Evolutionary conservation across 37 sponge, comb jelly and placozoan species (phyloP).

Genomic region (Agelas oroides): DNA sequence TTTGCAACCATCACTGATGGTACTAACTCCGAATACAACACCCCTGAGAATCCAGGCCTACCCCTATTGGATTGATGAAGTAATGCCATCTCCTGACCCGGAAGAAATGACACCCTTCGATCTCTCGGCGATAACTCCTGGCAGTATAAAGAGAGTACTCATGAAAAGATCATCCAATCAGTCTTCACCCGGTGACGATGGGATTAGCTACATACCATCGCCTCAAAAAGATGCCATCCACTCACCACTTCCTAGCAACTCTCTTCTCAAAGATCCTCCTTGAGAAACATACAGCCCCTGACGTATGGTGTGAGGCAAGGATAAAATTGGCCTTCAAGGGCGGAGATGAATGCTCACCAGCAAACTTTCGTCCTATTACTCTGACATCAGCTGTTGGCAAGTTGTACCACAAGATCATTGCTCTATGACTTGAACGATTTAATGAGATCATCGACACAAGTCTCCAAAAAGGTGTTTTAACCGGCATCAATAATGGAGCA

Average conservation of each 20-base stretch:
- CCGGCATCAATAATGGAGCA: conserved; percentile 35
- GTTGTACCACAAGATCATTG: conserved; percentile 19
- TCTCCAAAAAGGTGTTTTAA: conserved; percentile 5
- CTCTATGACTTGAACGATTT: conserved; percentile 19
- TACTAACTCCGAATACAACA: no score
- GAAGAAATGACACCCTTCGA: conserved; percentile 10
- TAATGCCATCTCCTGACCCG: background rate
- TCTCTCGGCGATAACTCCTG: conserved; percentile 43
- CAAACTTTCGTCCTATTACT: conserved; percentile 33
- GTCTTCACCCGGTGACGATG: conserved; percentile 50
- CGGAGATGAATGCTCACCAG: background rate
- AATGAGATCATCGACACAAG: conserved; percentile 12
- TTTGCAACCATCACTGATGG: no score
- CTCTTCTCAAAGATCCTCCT: conserved; percentile 56
- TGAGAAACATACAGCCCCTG: background rate
- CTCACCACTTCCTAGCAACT: conserved; percentile 49
- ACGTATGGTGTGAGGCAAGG: conserved; percentile 20
- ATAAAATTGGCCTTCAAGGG: conserved; percentile 21
- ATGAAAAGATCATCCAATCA: conserved; percentile 19
- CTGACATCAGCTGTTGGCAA: conserved; percentile 28
- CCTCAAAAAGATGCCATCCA: conserved; percentile 37
- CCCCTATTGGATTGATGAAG: background rate
- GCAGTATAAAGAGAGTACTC: background rate
- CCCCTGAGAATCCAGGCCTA: no score
- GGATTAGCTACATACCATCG: conserved; percentile 33